Evolutionary conservation across 1,140 invertebrate genomes (phyloP), one percentile per base, ranked within the genome.

Genomic region (Hyphantria cunea): DNA sequence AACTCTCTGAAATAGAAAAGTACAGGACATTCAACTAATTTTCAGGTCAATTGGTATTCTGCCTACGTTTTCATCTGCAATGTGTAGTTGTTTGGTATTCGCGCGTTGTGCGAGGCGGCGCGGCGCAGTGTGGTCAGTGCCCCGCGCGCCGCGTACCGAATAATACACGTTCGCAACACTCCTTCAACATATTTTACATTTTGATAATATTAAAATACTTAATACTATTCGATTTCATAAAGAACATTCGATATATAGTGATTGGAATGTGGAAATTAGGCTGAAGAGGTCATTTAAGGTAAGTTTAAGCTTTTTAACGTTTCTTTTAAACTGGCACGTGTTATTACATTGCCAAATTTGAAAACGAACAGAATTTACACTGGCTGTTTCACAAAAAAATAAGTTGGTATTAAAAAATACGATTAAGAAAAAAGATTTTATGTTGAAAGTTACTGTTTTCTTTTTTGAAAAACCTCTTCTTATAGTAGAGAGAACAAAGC

Each of bases 71-170:
- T 25, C 32, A 5, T 76, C 69, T 79, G 25, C 14, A 0, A 4
- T 50, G 17, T 4, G n/a, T 37, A 56, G 49, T 67, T 71, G 73
- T 74, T 65, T 75, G 71, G 74, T 68, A 79, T 67, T 76, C 71
- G 74, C 68, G 49, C 72, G 51, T 68, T 70, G 71, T 81, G 75
- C 76, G 75, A 67, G 73, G 76, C 74, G 80, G 80, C 73, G 82
- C 74, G 76, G 82, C 81, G 82, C 73, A 71, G 66, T 61, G 48
- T 80, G 80, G 84, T 80, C 86, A 89, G 86, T 89, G 78, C 82
- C 83, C 84, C 79, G 66, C 82, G 82, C 82, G 81, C 52, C 73
- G 76, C 77, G 72, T 50, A 48, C 54, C 59, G 7, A 39, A 25
- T 39, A 62, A 31, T 65, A 71, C 65, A 68, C 39, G 80, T 63